Percentiles rank a stretch among this genome's conserved stretches.
phyloP scores from a whole-genome alignment of 2,113 vertebrate species.

The Campylomormyrus tamandua region DNA sequence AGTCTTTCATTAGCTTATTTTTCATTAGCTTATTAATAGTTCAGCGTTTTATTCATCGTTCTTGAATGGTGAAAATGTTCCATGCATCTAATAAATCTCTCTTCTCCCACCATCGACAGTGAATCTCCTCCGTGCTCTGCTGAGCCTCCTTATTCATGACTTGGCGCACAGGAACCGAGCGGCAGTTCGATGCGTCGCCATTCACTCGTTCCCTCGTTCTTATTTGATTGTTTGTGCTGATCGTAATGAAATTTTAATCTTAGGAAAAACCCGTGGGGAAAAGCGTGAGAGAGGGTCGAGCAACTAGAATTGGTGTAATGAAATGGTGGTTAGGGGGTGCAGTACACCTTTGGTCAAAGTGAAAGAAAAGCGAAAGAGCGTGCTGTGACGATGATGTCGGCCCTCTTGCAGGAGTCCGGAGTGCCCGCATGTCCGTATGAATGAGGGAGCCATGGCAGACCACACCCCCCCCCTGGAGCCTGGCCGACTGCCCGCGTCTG shows the following conservation, averaged over 20 bases:
- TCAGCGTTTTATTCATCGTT: not conserved
- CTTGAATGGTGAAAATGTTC: not conserved
- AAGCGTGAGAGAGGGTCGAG: not conserved
- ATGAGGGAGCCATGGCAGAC: constrained; percentile 90
- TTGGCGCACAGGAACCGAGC: not conserved
- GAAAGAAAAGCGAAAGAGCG: not conserved
- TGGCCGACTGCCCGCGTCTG: constrained; percentile 81
- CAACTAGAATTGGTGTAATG: not conserved
- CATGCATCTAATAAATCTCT: not conserved
- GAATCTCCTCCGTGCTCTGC: not conserved
- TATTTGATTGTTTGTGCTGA: not conserved
- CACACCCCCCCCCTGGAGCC: constrained; percentile 88
- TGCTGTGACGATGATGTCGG: not conserved
- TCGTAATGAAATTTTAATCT: not conserved
- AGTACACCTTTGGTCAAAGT: not conserved
- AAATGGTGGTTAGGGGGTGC: not conserved
- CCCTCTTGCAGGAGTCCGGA: constrained; percentile 36
- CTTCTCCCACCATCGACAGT: not conserved
- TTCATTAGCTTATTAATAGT: not conserved
- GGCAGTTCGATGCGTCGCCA: not conserved
- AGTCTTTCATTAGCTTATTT: not conserved
- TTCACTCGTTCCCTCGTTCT: not conserved
- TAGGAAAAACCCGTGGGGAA: not conserved
- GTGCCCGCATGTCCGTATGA: constrained; percentile 63
- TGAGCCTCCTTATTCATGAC: not conserved